Conservation (phyloP, 2,113 vertebrate genomes). For the Bos taurus region ARS-UCD2.0 NC_037338.1:26902001-26902500, state of each 20-base stretch:
- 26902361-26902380: not conserved
- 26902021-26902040: not conserved
- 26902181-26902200: fast-evolving
- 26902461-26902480: not conserved
- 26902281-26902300: not conserved
- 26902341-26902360: not conserved
- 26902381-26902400: not conserved
- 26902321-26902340: not conserved
- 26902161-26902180: not conserved
- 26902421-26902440: not conserved
- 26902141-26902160: not conserved
- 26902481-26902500: not conserved
- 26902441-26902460: not conserved
- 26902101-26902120: not conserved
- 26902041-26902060: not conserved
- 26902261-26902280: not conserved
- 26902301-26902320: not conserved
- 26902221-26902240: not conserved
- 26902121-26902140: not conserved
- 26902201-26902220: not conserved
- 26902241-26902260: not conserved
- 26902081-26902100: not conserved
- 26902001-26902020: not conserved
- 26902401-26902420: not conserved
- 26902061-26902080: not conserved